Evolutionary conservation across 2,113 vertebrate genomes (phyloP).

Genomic region (Chrysemys picta): DNA sequence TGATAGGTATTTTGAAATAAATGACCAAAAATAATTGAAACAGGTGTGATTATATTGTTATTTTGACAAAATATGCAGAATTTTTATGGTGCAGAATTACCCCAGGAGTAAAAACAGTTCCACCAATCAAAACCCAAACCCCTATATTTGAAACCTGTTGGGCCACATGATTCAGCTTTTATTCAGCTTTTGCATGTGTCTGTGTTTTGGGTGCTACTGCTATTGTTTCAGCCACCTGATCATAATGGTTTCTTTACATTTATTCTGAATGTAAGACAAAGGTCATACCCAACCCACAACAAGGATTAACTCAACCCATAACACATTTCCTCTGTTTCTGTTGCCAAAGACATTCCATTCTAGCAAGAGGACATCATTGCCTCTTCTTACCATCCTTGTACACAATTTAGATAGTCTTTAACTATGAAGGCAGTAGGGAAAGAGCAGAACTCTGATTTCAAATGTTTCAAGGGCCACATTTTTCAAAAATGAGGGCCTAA

Average conservation of each 20-base stretch:
- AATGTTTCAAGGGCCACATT: not conserved
- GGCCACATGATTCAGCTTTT: not conserved
- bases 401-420: not conserved
- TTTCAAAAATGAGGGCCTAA: not conserved
- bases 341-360: not conserved
- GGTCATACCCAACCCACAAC: not conserved
- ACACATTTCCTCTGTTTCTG: not conserved
- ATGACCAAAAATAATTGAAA: no score
- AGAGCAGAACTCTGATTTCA: fast-evolving
- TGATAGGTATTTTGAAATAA: no score
- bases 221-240: not conserved
- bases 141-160: not conserved
- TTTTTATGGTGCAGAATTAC: no score
- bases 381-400: not conserved
- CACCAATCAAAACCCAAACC: not conserved
- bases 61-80: no score
- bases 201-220: not conserved
- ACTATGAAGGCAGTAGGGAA: not conserved
- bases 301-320: not conserved
- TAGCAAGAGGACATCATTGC: not conserved
- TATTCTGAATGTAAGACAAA: not conserved
- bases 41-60: no score
- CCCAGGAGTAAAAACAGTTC: not conserved
- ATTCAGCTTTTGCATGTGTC: not conserved
- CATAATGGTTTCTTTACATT: not conserved